A percentile compares a stretch with the other conserved stretches of the same genome.
Conservation (phyloP, 1,140 invertebrate genomes). For the Drosophila equinoxialis region DNA sequence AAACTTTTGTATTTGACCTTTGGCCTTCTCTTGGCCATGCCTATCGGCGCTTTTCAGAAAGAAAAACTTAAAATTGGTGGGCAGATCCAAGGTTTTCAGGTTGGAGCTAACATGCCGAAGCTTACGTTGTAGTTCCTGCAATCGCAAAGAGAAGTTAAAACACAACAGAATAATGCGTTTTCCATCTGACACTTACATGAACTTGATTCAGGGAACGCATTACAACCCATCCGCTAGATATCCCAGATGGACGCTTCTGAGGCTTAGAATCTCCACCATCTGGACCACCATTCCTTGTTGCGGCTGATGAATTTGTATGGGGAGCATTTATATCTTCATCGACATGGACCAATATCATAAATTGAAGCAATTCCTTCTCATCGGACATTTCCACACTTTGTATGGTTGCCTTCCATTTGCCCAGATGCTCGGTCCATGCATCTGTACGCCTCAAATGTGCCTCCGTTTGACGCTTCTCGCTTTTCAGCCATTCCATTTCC, state of each 20-base stretch:
- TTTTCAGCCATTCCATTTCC: conserved; percentile 91
- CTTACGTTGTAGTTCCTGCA: conserved; percentile 91
- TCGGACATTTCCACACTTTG: conserved; percentile 92
- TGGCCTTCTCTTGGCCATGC: conserved; percentile 91
- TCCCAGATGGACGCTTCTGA: conserved; percentile 85
- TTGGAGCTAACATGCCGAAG: conserved; percentile 91
- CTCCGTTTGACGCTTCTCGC: conserved; percentile 90
- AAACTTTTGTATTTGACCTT: conserved; percentile 92
- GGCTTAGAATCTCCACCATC: conserved; percentile 25
- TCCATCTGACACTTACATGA: conserved; percentile 82
- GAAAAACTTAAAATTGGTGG: conserved; percentile 90
- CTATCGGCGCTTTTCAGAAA: conserved; percentile 91
- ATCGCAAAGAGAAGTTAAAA: conserved; percentile 16
- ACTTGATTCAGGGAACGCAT: conserved; percentile 92
- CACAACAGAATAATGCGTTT: neutral
- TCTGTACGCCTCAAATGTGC: conserved; percentile 93
- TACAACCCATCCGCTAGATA: conserved; percentile 92
- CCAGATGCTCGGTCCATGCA: conserved; percentile 94
- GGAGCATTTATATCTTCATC: conserved; percentile 85
- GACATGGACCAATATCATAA: conserved; percentile 92
- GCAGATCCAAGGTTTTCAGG: conserved; percentile 91
- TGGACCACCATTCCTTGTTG: conserved; percentile 41
- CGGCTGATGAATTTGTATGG: conserved; percentile 25
- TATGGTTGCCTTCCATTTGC: conserved; percentile 92
- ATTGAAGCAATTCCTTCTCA: conserved; percentile 91